Conservation (phyloP, 92 coral and sea anemone genomes). For the Zoanthus gigantus region DNA sequence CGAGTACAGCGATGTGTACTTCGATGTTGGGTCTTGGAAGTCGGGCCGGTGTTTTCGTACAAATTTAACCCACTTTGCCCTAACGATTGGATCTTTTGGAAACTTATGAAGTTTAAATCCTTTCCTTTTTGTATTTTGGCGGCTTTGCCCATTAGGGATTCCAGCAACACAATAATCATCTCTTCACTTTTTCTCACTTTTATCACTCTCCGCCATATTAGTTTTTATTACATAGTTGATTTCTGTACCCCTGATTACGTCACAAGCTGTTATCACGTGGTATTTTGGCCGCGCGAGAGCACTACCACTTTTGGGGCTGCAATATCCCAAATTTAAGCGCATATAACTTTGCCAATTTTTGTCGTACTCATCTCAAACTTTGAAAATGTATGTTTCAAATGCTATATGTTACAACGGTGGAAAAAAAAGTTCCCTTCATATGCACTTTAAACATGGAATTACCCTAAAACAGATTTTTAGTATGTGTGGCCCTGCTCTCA, state of each 20-base stretch:
- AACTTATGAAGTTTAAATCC: too few relatives aligned
- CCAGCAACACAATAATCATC: neutral
- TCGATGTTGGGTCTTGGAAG: too few relatives aligned
- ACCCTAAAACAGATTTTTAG: too few relatives aligned
- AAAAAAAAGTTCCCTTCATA: neutral
- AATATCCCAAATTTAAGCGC: neutral
- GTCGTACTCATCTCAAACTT: neutral
- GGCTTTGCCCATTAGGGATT: too few relatives aligned
- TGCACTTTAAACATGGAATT: neutral
- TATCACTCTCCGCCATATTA: slow-evolving; percentile 18
- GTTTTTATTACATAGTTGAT: slow-evolving; percentile 15
- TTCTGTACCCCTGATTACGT: neutral
- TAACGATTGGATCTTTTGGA: too few relatives aligned
- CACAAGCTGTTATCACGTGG: slow-evolving; percentile 2
- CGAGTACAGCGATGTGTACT: too few relatives aligned
- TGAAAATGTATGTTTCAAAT: neutral
- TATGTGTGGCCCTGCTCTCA: too few relatives aligned
- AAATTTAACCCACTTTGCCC: too few relatives aligned
- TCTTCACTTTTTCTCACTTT: neutral
- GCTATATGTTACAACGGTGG: neutral
- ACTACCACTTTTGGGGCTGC: neutral
- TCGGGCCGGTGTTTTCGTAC: too few relatives aligned
- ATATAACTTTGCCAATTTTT: neutral
- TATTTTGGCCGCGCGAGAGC: slow-evolving; percentile 11
- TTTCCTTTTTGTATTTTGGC: too few relatives aligned